These are phyloP conservation scores for Caranx melampygus DNA, from an alignment of 2,113 vertebrate species.

Conservation along the genomic window DNA sequence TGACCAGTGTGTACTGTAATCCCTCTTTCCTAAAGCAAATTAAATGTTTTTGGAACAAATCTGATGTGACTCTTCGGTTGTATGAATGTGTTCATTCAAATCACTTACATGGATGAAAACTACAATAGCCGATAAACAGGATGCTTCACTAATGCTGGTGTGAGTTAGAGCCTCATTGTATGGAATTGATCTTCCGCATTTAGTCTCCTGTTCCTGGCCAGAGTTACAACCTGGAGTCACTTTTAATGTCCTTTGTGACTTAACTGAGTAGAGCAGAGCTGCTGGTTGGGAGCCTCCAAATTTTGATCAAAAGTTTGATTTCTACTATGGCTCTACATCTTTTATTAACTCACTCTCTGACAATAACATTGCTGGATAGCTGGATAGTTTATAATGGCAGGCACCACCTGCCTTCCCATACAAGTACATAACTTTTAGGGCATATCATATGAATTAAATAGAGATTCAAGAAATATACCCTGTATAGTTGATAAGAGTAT, in stretches of 20 bases:
- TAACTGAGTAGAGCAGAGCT: too few species aligned
- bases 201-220: not conserved
- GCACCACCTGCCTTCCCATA: too few species aligned
- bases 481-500: not conserved
- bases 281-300: too few species aligned
- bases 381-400: too few species aligned
- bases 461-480: not conserved
- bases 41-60: constrained; percentile 81
- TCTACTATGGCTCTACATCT: too few species aligned
- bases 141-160: not conserved
- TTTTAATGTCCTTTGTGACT: too few species aligned
- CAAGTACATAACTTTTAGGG: not conserved
- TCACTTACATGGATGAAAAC: not conserved
- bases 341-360: too few species aligned
- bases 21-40: constrained; percentile 76
- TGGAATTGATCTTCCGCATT: not conserved
- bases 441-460: not conserved
- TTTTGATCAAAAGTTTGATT: too few species aligned
- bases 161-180: too few species aligned
- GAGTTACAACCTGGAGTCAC: too few species aligned
- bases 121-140: too few species aligned
- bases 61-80: not conserved
- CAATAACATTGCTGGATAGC: too few species aligned
- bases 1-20: constrained; percentile 83
- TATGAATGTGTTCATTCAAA: not conserved